Percentiles rank a stretch among this genome's conserved stretches.
Conservation (phyloP, 2,797 vertebrate species). For the Mico argentatus region DNA sequence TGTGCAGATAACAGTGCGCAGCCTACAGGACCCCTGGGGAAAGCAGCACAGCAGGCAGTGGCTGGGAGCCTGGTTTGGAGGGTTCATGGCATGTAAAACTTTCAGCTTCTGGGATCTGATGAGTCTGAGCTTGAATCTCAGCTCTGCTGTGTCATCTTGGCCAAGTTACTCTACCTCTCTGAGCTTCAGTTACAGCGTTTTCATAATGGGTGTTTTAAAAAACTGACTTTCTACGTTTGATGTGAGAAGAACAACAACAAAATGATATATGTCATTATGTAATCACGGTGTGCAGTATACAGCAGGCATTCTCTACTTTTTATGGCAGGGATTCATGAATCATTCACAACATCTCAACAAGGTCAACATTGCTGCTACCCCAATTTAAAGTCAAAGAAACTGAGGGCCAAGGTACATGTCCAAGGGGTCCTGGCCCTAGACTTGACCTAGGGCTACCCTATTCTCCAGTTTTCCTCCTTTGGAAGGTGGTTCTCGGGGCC, state of each 20-base stretch:
- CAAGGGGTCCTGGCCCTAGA: neutral
- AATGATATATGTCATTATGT: fast-evolving
- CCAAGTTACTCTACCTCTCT: neutral
- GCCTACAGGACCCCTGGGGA: fast-evolving
- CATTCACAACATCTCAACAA: neutral
- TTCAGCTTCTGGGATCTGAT: neutral
- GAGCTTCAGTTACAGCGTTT: neutral
- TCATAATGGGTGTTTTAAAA: neutral
- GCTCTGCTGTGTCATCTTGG: neutral
- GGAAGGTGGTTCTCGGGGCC: neutral
- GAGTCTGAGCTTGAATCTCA: neutral
- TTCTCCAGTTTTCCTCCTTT: neutral
- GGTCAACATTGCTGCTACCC: too few species aligned
- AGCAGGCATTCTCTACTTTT: neutral
- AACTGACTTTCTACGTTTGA: neutral
- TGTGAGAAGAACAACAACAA: neutral
- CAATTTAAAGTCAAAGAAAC: neutral
- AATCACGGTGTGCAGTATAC: neutral
- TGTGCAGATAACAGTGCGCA: fast-evolving
- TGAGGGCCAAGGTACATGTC: neutral
- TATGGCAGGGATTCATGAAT: neutral
- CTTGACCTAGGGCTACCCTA: too few species aligned
- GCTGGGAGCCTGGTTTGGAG: neutral
- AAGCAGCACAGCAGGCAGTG: fast-evolving
- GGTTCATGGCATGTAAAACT: fast-evolving